Conservation (phyloP, 2,888 invertebrate genomes). For the Sturmia bella region DNA sequence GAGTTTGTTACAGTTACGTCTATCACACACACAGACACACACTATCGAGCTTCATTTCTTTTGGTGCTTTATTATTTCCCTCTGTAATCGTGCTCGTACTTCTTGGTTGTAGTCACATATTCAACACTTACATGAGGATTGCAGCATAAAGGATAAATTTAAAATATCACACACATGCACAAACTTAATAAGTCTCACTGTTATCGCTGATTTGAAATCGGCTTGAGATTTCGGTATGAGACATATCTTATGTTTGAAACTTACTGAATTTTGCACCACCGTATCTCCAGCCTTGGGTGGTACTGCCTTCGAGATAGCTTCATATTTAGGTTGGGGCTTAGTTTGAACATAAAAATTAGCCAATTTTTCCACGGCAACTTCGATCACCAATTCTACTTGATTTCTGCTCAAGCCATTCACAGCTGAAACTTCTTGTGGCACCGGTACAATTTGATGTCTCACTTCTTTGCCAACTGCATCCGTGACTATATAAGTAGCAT, state of each 20-base stretch:
- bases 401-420: slow-evolving; percentile 85
- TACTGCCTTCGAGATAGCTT: background rate
- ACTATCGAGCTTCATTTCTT: no score
- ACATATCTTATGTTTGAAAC: slow-evolving; percentile 20
- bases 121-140: no score
- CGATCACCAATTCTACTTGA: slow-evolving; percentile 75
- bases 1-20: no score
- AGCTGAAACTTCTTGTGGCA: slow-evolving; percentile 83
- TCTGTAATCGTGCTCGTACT: no score
- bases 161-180: no score
- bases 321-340: slow-evolving; percentile 7
- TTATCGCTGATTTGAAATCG: no score
- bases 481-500: slow-evolving; percentile 61
- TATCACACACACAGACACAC: no score
- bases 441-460: slow-evolving; percentile 84
- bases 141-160: no score
- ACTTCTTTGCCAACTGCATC: slow-evolving; percentile 57
- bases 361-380: slow-evolving; percentile 83
- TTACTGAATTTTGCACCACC: slow-evolving; percentile 75
- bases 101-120: no score
- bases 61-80: no score
- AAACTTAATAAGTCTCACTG: no score
- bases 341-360: slow-evolving; percentile 83
- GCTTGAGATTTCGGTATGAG: no score
- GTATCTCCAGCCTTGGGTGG: slow-evolving; percentile 65